These are phyloP conservation scores for Phasianus colchicus DNA, from an alignment of 2,113 vertebrate genomes.

Conservation along the genomic window DNA sequence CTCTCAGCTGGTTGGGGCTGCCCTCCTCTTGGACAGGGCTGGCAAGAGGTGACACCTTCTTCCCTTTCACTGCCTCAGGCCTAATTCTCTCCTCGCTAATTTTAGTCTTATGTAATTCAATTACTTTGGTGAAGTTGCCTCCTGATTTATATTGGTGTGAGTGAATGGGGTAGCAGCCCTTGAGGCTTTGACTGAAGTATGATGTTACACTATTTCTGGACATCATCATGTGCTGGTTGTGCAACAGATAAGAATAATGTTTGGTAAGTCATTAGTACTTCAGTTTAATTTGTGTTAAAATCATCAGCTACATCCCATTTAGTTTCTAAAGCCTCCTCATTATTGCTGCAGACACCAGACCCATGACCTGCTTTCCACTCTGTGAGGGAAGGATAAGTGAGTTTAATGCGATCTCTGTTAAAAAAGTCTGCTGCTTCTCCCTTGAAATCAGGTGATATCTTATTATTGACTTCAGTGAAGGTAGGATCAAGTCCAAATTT, in stretches of 20 bases:
- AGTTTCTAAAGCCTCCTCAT: conserved; percentile 58
- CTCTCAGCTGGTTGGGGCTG: background rate
- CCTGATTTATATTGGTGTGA: background rate
- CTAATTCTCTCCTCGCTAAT: background rate
- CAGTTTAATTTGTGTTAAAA: conserved; percentile 69
- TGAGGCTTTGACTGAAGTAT: conserved; percentile 3
- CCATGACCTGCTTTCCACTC: conserved; percentile 63
- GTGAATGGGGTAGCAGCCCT: background rate
- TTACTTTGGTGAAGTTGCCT: conserved; percentile 4
- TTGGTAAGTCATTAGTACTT: conserved; percentile 64
- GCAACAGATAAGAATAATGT: conserved; percentile 60
- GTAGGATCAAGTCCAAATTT: conserved; percentile 39
- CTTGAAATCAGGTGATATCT: conserved; percentile 6
- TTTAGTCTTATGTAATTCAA: conserved; percentile 16
- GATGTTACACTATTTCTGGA: conserved; percentile 58
- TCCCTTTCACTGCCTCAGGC: background rate
- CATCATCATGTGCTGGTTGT: conserved; percentile 40
- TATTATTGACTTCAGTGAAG: conserved; percentile 12
- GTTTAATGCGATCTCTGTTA: conserved; percentile 38
- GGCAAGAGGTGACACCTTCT: background rate
- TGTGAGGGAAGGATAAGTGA: conserved; percentile 35
- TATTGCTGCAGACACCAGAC: conserved; percentile 57
- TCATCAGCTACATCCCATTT: conserved; percentile 66
- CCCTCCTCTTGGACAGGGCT: background rate
- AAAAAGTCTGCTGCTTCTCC: background rate